phyloP scores from a whole-genome alignment of 37 sponge, comb jelly and placozoan species.

The Petrosia ficiformis region DNA sequence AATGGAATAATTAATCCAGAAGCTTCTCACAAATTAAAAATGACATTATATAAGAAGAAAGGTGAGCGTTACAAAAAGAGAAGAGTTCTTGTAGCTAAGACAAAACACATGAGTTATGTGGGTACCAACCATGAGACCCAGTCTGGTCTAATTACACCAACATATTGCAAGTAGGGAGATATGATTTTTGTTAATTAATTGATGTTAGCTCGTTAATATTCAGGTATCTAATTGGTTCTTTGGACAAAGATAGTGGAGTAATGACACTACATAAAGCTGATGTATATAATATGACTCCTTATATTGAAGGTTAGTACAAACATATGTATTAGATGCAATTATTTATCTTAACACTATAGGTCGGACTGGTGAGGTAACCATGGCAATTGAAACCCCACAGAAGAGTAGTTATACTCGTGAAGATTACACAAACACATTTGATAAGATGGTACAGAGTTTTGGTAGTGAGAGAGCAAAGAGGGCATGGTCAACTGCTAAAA shows the following conservation, averaged over 20 bases:
- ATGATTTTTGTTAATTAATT: too few species aligned
- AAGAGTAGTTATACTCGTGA: neutral
- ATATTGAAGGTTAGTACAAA: slow-evolving; percentile 35
- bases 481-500: slow-evolving; percentile 36
- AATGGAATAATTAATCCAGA: slow-evolving; percentile 35
- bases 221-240: slow-evolving; percentile 48
- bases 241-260: slow-evolving; percentile 20
- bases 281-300: slow-evolving; percentile 31
- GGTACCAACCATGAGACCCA: slow-evolving; percentile 36
- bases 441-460: slow-evolving; percentile 52
- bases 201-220: too few species aligned
- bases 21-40: slow-evolving; percentile 14
- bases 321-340: neutral
- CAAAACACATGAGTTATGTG: slow-evolving; percentile 34
- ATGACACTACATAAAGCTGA: slow-evolving; percentile 50
- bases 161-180: neutral
- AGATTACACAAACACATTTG: too few species aligned
- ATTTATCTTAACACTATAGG: neutral
- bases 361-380: neutral
- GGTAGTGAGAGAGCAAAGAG: slow-evolving; percentile 68
- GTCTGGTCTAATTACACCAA: neutral
- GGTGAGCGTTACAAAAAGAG: slow-evolving; percentile 20
- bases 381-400: neutral
- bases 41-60: slow-evolving; percentile 40
- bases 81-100: slow-evolving; percentile 35